Evolutionary conservation across 2,113 vertebrate species (phyloP), one percentile per base, ranked within the genome.

Genomic region (Dolichotis patagonum): DNA sequence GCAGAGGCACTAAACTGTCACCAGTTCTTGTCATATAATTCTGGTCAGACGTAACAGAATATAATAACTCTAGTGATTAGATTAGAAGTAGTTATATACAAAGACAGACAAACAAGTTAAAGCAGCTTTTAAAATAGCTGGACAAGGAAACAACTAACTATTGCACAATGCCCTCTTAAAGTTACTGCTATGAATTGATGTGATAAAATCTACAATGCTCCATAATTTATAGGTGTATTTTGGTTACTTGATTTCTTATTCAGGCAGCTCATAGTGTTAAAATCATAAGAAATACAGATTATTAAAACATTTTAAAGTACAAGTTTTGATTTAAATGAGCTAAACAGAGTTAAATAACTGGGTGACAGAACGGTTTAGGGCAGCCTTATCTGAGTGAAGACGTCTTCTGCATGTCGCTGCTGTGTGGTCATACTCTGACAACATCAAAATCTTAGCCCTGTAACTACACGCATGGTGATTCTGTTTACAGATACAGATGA

Each of bases 91-190:
- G 98, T 98, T 99, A 99, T 96, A 98, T 98, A 99, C 98, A 99
- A 98, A 98, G 98, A 99, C 98, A 98, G 97, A 98, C 98, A 98
- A 97, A 98, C 98, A 98, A 98, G 98, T 98, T 98, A 99, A 99
- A 99, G 99, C 98, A 99, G 98, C 98, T 98, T 98, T 99, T 97
- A 98, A 96, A 99, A 98, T 71, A 98, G 99, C 98, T 98, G 98
- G 98, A 98, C 98, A 98, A 92, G 97, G 98, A 98, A 98, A 98
- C 98, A 98, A 98, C 98, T 99, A 99, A 98, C 99, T 99, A 99
- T 99, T 99, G 99, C 99, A 99, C 99, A 98, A 98, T 99, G 98
- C 99, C 99, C 99, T 99, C 98, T 98, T 98, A 98, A 98, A 98
- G 97, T 98, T 98, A 98, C 98, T 97, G 98, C 98, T 98, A 98